Conservation (phyloP, 2,888 invertebrate species). For the Scelioninae gen. 1 region DNA sequence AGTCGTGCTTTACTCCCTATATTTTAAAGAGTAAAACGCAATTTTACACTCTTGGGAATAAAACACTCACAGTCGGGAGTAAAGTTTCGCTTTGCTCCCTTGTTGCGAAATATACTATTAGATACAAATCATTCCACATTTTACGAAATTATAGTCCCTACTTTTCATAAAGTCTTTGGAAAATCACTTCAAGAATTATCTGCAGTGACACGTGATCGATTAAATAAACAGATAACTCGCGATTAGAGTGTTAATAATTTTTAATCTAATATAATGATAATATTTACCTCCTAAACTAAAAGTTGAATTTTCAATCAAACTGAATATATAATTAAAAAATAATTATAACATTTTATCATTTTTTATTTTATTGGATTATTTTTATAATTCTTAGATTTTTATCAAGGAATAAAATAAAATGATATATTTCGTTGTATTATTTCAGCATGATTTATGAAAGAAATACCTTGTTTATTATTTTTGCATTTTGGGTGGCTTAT, state of each 20-base stretch:
- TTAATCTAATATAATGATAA: no score
- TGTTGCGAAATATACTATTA: no score
- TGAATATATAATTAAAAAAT: no score
- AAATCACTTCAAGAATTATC: not conserved
- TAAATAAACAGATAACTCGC: not conserved
- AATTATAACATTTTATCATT: not conserved
- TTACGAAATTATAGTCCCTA: no score
- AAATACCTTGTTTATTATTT: slow-evolving; percentile 17
- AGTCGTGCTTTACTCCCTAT: no score
- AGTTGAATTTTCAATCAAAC: not conserved
- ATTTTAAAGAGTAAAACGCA: no score
- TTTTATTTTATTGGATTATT: not conserved
- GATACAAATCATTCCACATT: no score
- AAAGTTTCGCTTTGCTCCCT: no score
- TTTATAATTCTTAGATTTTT: not conserved
- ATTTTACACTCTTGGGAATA: no score
- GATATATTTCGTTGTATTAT: not conserved
- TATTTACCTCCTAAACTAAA: no score
- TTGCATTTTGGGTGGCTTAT: slow-evolving; percentile 8
- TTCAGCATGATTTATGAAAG: not conserved
- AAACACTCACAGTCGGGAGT: no score
- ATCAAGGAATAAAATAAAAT: not conserved
- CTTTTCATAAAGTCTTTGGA: not conserved
- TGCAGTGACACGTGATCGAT: not conserved
- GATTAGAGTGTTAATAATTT: not conserved